Evolutionary conservation across 2,113 vertebrate genomes (phyloP), one percentile per base, ranked within the genome.

Genomic region (Chauna torquata): DNA sequence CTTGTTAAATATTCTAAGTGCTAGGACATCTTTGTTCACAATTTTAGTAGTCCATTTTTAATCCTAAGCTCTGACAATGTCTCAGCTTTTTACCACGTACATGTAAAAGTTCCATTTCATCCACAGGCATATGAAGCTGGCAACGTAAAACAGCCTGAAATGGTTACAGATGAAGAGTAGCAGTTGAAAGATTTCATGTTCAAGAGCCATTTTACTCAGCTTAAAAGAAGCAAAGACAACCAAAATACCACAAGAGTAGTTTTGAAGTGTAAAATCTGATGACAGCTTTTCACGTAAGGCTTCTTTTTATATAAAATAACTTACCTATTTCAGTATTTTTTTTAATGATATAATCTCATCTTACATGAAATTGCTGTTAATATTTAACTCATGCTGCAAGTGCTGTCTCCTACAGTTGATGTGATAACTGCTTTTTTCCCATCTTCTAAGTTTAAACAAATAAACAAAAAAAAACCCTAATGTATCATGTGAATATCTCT

Each of bases 221-320:
- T 83, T 69, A 16, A 55, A 45, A 72, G 40, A 61, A 83, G 23
- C 3, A 82, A 66, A 91, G 24, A 0, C 38, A 74, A n/a, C 1
- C 16, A 23, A 83, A 78, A 76, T 18, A 55, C 54, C 19, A 14
- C 15, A 61, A 74, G 49, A 47, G 32, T 68, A 54, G 11, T 36
- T 89, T 49, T 24, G 9, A 72, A 57, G 34, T 23, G 4, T 18
- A 59, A 75, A 96, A 70, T 27, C 9, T 1, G 2, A 13, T 38
- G 3, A 8, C 4, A 0, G 3, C 17, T 49, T 71, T 69, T 62
- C 0, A 0, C 57, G 15, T 32, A 52, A 62, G 12, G 15, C 4
- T 62, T 7, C 20, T 80, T 65, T 91, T 55, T 55, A n/a, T 58
- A 54, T 8, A 34, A 25, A 49, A 78, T 25, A 78, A 11, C 9